These are phyloP conservation scores for Drosophila cognata DNA, from an alignment of 2,888 invertebrate species.

Conservation along the genomic window DNA sequence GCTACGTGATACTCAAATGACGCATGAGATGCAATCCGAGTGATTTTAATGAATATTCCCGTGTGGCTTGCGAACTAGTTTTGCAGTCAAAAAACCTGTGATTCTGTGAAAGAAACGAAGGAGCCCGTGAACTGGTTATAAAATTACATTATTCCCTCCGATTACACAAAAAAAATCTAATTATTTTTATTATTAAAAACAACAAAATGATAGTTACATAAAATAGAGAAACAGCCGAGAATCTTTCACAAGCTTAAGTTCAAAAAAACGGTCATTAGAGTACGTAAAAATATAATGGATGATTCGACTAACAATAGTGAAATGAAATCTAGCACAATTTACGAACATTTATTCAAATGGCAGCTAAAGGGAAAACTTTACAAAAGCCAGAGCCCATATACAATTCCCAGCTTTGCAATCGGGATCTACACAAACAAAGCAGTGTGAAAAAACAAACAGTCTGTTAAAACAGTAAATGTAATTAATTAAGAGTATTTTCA, in stretches of 20 bases:
- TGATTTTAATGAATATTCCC: neutral
- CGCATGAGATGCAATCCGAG: constrained; percentile 17
- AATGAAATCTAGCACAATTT: constrained; percentile 23
- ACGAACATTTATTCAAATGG: constrained; percentile 41
- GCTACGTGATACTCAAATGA: constrained; percentile 5
- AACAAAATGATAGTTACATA: neutral
- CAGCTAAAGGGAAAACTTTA: constrained; percentile 23
- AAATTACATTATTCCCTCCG: neutral
- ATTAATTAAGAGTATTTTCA: constrained; percentile 60
- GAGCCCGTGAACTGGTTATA: neutral
- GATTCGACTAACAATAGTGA: constrained; percentile 42
- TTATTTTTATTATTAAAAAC: neutral
- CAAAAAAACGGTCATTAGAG: constrained; percentile 36
- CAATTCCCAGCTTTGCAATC: constrained; percentile 28
- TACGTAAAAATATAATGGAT: constrained; percentile 14
- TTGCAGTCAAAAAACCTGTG: neutral
- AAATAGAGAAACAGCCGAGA: neutral
- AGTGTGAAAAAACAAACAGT: constrained; percentile 35
- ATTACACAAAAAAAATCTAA: neutral
- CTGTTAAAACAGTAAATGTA: constrained; percentile 50
- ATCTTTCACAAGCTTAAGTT: constrained; percentile 28
- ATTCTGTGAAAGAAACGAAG: neutral
- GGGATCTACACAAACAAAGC: constrained; percentile 19
- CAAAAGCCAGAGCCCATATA: constrained; percentile 15
- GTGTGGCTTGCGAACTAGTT: neutral